phyloP scores from a whole-genome alignment of 2,113 vertebrate genomes.

The Apodemus speciosus region DNA sequence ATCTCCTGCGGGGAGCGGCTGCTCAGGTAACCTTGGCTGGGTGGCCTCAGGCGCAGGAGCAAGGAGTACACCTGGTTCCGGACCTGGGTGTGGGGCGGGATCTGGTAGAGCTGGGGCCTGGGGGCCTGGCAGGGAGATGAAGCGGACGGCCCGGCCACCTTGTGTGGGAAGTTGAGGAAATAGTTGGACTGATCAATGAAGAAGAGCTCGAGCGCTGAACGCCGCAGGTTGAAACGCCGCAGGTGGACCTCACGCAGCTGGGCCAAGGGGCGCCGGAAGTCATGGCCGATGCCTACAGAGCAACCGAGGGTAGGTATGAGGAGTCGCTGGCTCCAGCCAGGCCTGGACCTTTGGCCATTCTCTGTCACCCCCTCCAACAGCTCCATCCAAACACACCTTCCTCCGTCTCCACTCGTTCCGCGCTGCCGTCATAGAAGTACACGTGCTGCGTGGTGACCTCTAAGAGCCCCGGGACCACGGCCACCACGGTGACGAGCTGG shows the following conservation, averaged over 20 bases:
- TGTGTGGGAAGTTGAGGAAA: slow-evolving; percentile 97
- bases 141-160: slow-evolving; percentile 80
- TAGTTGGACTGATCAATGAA: slow-evolving; percentile 98
- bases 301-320: rapidly evolving
- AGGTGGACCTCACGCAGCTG: slow-evolving; percentile 97
- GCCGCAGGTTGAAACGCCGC: slow-evolving; percentile 96
- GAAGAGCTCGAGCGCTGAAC: slow-evolving; percentile 97
- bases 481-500: slow-evolving; percentile 95
- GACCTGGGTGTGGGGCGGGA: slow-evolving; percentile 82
- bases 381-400: slow-evolving; percentile 87
- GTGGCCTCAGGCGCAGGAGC: slow-evolving; percentile 92
- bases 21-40: slow-evolving; percentile 92
- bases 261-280: slow-evolving; percentile 94
- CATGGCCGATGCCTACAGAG: slow-evolving; percentile 91
- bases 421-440: slow-evolving; percentile 95
- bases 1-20: slow-evolving; percentile 96
- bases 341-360: background rate
- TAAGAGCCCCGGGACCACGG: slow-evolving; percentile 91
- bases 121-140: background rate
- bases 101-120: slow-evolving; percentile 23
- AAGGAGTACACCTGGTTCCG: slow-evolving; percentile 96
- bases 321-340: rapidly evolving
- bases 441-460: slow-evolving; percentile 96
- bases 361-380: background rate
- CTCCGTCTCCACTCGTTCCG: slow-evolving; percentile 95